phyloP scores from a whole-genome alignment of 2,113 vertebrate species.

The Pedetes capensis region DNA sequence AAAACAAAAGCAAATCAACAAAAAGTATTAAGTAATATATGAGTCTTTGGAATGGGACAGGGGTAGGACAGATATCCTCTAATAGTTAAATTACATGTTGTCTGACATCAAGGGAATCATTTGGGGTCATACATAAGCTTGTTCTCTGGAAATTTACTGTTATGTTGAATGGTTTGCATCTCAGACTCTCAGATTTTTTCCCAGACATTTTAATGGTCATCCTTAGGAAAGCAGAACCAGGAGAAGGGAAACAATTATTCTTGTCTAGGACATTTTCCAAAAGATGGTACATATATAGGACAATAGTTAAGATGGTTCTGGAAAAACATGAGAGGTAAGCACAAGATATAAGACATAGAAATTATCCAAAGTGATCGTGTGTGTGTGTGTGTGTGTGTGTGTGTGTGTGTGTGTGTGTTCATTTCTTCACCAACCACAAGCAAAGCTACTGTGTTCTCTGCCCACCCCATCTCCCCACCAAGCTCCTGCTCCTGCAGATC shows the following conservation, averaged over 20 bases:
- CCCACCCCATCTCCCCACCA: not conserved
- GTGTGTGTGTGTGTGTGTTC: not conserved
- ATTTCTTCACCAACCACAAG: not conserved
- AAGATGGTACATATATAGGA: not conserved
- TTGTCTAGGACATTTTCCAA: not conserved
- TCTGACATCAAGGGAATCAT: not conserved
- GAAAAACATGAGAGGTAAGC: not conserved
- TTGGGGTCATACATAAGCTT: not conserved
- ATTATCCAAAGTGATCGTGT: not conserved
- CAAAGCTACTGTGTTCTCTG: not conserved
- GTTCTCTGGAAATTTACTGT: not conserved
- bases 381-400: not conserved
- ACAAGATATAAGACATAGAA: not conserved
- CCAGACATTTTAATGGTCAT: not conserved
- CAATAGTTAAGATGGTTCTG: not conserved
- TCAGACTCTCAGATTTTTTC: not conserved
- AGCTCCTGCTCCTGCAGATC: not conserved
- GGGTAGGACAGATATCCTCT: not conserved
- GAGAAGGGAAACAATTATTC: not conserved
- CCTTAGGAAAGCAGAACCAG: not conserved
- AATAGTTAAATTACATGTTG: not conserved
- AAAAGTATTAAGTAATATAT: not conserved
- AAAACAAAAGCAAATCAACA: too few species aligned
- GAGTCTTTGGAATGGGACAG: not conserved
- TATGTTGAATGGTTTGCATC: not conserved